These are phyloP conservation scores for Sesia bembeciformis DNA, from an alignment of 2,888 invertebrate genomes.

Conservation along the genomic window DNA sequence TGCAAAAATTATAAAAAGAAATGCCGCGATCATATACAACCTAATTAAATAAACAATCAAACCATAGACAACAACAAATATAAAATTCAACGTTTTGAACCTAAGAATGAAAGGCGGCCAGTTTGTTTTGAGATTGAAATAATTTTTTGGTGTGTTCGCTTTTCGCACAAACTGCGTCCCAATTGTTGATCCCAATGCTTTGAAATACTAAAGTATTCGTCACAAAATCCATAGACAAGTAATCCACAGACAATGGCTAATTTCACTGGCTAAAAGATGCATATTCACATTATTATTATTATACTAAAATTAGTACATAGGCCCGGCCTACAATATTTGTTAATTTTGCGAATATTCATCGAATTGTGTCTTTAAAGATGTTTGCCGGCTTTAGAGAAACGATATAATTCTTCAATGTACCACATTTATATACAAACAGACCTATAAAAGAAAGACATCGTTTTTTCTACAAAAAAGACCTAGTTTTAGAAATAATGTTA, in stretches of 20 bases:
- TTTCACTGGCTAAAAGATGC: too few relatives aligned
- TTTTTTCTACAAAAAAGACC: not conserved
- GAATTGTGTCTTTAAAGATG: too few relatives aligned
- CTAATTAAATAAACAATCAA: slow-evolving; percentile 13
- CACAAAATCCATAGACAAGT: too few relatives aligned
- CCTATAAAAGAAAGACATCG: not conserved
- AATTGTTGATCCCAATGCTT: not conserved
- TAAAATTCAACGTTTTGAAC: slow-evolving; percentile 22
- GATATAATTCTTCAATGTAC: too few relatives aligned
- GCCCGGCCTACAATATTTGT: too few relatives aligned
- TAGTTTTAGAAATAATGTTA: not conserved
- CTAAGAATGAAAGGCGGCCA: slow-evolving; percentile 27
- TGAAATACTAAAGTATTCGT: too few relatives aligned
- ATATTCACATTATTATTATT: too few relatives aligned
- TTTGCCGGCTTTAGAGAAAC: too few relatives aligned
- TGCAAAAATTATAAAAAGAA: slow-evolving; percentile 16
- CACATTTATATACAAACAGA: too few relatives aligned
- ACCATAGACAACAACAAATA: slow-evolving; percentile 21
- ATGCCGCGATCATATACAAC: slow-evolving; percentile 25
- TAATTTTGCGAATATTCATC: too few relatives aligned
- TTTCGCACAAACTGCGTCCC: slow-evolving; percentile 21
- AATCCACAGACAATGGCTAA: too few relatives aligned
- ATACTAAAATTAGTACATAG: too few relatives aligned
- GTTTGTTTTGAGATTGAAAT: slow-evolving; percentile 38
- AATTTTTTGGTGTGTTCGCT: slow-evolving; percentile 37